Base-by-base conservation (phyloP, 1,140 invertebrate genomes). In the Trissolcus basalis region DNA sequence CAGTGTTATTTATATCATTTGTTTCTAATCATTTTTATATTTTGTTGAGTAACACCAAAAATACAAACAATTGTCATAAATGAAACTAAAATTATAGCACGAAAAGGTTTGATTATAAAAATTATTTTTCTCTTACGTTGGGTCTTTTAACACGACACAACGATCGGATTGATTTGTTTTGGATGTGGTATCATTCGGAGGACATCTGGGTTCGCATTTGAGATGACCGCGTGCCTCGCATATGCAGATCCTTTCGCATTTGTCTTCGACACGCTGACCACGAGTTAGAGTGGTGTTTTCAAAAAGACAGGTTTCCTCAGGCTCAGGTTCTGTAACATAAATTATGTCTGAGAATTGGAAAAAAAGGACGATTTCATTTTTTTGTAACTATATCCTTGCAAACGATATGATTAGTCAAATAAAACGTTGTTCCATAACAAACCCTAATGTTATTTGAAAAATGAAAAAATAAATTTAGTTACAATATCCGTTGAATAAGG, bases 191-290 rank as follows among this genome's bases (percentile, higher is more conserved):
- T 87, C 85, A 56, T 87, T 88, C n/a, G 86, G 85, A 11, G 86
- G 86, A 75, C 87, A 89, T 90, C 94, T 92, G 13, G 93, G 91
- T 79, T 93, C 91, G 78, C 95, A 96, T 4, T 91, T 91, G 0
- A 94, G 86, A 69, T 91, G 86, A 27, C 95, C 95, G 41, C 90
- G 92, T 27, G 90, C 90, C 71, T 93, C 92, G 79, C 96, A 97
- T 45, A 91, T 87, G 79, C 96, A 97, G 11, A 92, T 91, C 77
- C 92, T 91, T 16, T 93, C 90, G 81, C 96, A 97, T 2, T 92
- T 94, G 39, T 95, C 92, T 79, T 95, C 91, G 80, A 96, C 91
- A 11, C 90, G 92, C 74, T 94, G 91, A 10, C 94, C 93, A 54
- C 91, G 89, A 55, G 91, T 88, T 71, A 95, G 92, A 0, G 93